Percentiles rank a stretch among this genome's conserved stretches.
These are phyloP conservation scores for Emydocephalus ijimae DNA, from an alignment of 2,113 vertebrate genomes.

Conservation along the genomic window DNA sequence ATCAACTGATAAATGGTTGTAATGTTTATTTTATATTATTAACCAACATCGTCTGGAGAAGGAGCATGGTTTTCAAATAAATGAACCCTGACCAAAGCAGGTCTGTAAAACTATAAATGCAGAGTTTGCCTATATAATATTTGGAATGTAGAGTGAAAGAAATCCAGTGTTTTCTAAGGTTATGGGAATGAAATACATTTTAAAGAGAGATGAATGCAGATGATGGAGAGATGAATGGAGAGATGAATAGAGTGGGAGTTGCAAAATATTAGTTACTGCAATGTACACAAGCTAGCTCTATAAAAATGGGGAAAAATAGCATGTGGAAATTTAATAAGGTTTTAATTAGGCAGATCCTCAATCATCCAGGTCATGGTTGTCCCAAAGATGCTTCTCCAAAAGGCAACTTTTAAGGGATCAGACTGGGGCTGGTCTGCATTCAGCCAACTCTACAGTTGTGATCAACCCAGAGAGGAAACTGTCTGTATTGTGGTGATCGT, in stretches of 20 bases:
- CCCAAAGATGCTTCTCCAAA: not conserved
- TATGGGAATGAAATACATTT: not conserved
- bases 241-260: not conserved
- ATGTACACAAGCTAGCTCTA: not conserved
- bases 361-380: not conserved
- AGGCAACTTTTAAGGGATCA: no score
- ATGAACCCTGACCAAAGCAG: not conserved
- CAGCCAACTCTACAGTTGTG: no score
- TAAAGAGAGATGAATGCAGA: not conserved
- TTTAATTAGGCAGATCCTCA: not conserved
- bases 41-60: not conserved
- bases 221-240: not conserved
- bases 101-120: not conserved
- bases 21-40: not conserved
- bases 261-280: not conserved
- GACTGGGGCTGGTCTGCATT: no score
- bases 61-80: not conserved
- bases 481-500: no score
- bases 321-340: not conserved
- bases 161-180: not conserved
- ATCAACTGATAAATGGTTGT: not conserved
- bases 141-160: not conserved
- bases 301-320: not conserved
- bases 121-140: not conserved
- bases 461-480: no score